Evolutionary conservation across 1,140 invertebrate genomes (phyloP).

Genomic region (Drosophila parvula): DNA sequence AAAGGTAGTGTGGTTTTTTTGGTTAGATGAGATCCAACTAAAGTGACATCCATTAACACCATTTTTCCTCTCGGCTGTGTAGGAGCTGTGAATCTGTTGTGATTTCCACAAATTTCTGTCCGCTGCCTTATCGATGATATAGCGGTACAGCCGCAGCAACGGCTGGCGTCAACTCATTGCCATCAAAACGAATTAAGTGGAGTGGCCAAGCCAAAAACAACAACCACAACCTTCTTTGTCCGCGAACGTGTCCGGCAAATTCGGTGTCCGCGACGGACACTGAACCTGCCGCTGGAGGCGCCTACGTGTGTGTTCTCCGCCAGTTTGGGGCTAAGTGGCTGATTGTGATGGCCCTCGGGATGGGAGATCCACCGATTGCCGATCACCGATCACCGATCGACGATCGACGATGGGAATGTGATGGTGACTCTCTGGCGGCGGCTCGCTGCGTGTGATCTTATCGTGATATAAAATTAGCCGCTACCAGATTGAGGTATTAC

Average conservation of each 20-base stretch:
- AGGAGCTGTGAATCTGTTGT: constrained; percentile 73
- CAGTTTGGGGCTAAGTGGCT: constrained; percentile 61
- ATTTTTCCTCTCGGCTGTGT: constrained; percentile 38
- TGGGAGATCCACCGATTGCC: constrained; percentile 1
- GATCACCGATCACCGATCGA: not conserved
- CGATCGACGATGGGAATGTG: constrained; percentile 21
- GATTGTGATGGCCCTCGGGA: constrained; percentile 32
- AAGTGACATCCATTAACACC: constrained; percentile 81
- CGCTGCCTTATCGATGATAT: constrained; percentile 60
- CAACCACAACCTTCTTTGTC: constrained; percentile 16
- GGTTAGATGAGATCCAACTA: constrained; percentile 35
- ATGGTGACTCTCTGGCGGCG: constrained; percentile 23
- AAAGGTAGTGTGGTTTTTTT: constrained; percentile 11
- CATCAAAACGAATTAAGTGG: constrained; percentile 76
- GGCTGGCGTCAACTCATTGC: constrained; percentile 65
- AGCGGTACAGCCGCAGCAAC: constrained; percentile 45
- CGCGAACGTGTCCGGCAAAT: constrained; percentile 40
- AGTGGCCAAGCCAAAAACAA: not conserved
- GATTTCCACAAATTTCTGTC: constrained; percentile 61
- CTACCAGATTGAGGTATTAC: constrained; percentile 33
- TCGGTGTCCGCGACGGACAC: constrained; percentile 23
- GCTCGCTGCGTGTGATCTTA: constrained; percentile 55
- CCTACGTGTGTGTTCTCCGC: constrained; percentile 71
- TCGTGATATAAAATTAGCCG: constrained; percentile 48
- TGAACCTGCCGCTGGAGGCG: constrained; percentile 40